Evolutionary conservation across 2,113 vertebrate species (phyloP).

Genomic region (Nematolebias whitei): DNA sequence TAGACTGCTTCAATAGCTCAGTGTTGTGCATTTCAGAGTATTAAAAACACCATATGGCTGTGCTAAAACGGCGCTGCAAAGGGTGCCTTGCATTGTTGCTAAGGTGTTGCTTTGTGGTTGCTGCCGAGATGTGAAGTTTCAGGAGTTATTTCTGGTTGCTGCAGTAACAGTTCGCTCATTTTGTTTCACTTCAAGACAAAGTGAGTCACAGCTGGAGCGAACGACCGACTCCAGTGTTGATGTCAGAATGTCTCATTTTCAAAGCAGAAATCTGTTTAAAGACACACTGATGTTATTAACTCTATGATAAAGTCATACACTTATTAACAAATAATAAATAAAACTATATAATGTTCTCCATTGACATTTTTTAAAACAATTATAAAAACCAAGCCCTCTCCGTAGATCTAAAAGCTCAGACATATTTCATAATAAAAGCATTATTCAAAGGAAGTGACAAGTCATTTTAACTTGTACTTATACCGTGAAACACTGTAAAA

Average conservation of each 20-base stretch:
- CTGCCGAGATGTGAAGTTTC: constrained; percentile 8
- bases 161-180: neutral
- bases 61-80: neutral
- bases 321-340: too few species aligned
- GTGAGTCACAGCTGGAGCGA: neutral
- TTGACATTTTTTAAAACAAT: too few species aligned
- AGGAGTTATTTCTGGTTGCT: constrained; percentile 13
- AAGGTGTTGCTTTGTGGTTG: constrained; percentile 8
- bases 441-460: too few species aligned
- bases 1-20: neutral
- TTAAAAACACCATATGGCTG: neutral
- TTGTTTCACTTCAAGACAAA: neutral
- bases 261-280: too few species aligned
- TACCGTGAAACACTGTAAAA: too few species aligned
- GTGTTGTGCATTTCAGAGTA: neutral
- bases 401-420: too few species aligned
- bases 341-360: too few species aligned
- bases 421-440: too few species aligned
- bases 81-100: constrained; percentile 1
- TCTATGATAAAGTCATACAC: too few species aligned
- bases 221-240: neutral
- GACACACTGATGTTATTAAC: too few species aligned
- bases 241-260: neutral
- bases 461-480: too few species aligned
- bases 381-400: too few species aligned